Evolutionary conservation across 53 echinoderm and acorn worm species (phyloP).

Genomic region (Mesocentrotus franciscanus): DNA sequence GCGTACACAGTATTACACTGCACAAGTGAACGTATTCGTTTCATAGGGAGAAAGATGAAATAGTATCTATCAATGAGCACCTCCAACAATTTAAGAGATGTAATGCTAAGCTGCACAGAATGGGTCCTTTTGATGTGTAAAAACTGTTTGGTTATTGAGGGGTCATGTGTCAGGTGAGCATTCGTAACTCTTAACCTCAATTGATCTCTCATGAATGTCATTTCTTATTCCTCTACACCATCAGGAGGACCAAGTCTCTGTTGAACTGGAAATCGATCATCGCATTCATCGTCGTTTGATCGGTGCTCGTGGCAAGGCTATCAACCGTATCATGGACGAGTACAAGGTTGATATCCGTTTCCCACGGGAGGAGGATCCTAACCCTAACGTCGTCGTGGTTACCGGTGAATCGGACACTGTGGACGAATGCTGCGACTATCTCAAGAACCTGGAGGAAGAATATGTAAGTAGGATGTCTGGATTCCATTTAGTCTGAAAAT

Average conservation of each 20-base stretch:
- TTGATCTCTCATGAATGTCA: not conserved
- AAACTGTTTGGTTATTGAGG: not conserved
- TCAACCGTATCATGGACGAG: conserved; percentile 89
- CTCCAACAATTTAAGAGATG: not conserved
- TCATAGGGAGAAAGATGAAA: too few species aligned
- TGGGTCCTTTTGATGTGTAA: not conserved
- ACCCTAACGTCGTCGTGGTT: conserved; percentile 89
- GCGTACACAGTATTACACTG: too few species aligned
- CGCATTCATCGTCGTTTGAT: conserved; percentile 96
- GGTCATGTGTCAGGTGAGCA: not conserved
- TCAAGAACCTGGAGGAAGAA: conserved; percentile 93
- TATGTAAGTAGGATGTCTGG: conserved; percentile 77
- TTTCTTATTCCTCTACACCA: not conserved
- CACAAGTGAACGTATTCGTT: too few species aligned
- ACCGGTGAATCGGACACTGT: conserved; percentile 84
- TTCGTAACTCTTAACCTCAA: not conserved
- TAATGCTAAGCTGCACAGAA: not conserved
- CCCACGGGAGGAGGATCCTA: conserved; percentile 77
- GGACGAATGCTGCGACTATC: conserved; percentile 84
- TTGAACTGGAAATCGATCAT: conserved; percentile 78
- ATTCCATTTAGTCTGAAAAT: not conserved
- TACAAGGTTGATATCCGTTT: conserved; percentile 95
- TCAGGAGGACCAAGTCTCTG: conserved; percentile 87
- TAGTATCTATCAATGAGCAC: too few species aligned
- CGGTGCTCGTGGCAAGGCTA: conserved; percentile 82